These are phyloP conservation scores for Oligia strigilis DNA, from an alignment of 2,888 invertebrate genomes.

Conservation along the genomic window DNA sequence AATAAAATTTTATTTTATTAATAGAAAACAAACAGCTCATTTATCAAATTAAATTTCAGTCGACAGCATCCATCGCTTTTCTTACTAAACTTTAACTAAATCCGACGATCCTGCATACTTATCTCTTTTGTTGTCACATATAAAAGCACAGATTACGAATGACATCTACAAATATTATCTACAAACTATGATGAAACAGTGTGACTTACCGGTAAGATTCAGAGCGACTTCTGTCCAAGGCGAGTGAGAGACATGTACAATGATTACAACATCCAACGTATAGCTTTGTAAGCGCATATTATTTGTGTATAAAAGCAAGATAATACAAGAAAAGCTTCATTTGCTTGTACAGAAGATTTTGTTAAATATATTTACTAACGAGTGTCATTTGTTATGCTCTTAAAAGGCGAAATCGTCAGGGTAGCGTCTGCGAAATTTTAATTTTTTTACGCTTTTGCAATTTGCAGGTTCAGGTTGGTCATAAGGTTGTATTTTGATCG, in stretches of 20 bases:
- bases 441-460: too few relatives aligned
- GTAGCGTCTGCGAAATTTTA: too few relatives aligned
- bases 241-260: slow-evolving; percentile 76
- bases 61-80: too few relatives aligned
- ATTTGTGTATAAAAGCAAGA: slow-evolving; percentile 31
- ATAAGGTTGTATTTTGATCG: too few relatives aligned
- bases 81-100: too few relatives aligned
- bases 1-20: too few relatives aligned
- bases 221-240: slow-evolving; percentile 78
- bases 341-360: background rate
- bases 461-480: too few relatives aligned
- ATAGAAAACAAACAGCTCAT: too few relatives aligned
- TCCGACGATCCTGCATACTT: too few relatives aligned
- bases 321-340: background rate
- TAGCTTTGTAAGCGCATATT: slow-evolving; percentile 49
- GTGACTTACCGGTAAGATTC: slow-evolving; percentile 81
- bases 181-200: slow-evolving; percentile 26
- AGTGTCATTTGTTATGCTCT: background rate
- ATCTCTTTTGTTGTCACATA: background rate
- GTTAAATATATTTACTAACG: background rate
- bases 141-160: slow-evolving; percentile 8
- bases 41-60: too few relatives aligned
- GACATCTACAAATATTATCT: background rate
- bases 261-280: slow-evolving; percentile 63
- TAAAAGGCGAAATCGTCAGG: too few relatives aligned